These are phyloP conservation scores for Andrena bicolor DNA, from an alignment of 2,888 invertebrate species.

Conservation along the genomic window DNA sequence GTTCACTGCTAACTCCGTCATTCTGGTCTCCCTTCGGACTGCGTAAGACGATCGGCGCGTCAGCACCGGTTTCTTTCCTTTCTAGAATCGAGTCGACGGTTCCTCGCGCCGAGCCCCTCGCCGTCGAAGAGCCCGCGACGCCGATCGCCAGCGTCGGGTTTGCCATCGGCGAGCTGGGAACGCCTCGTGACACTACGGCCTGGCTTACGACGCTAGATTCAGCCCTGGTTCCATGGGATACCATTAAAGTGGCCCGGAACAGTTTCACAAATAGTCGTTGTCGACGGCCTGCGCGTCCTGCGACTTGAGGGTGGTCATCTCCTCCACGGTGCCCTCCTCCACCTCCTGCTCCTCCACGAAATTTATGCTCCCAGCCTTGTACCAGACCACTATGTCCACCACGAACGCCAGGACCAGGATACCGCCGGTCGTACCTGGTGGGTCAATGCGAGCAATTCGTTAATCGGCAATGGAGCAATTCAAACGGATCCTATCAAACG, in stretches of 20 bases:
- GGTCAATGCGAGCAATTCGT: neutral
- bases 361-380: conserved; percentile 93
- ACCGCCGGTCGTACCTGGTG: conserved; percentile 93
- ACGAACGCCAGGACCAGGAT: conserved; percentile 95
- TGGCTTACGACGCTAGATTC: conserved; percentile 46
- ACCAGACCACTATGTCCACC: conserved; percentile 95
- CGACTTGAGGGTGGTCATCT: conserved; percentile 82
- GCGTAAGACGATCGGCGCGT: conserved; percentile 20
- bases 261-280: conserved; percentile 80
- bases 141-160: conserved; percentile 30
- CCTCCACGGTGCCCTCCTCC: conserved; percentile 84
- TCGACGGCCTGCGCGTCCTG: conserved; percentile 80
- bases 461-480: neutral
- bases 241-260: conserved; percentile 33
- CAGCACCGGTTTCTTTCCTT: conserved; percentile 23
- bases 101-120: neutral
- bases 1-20: neutral
- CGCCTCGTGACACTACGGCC: conserved; percentile 42
- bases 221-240: conserved; percentile 49
- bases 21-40: conserved; percentile 13
- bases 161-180: conserved; percentile 33
- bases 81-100: conserved; percentile 13
- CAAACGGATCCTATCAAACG: too few relatives aligned
- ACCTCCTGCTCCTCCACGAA: conserved; percentile 88
- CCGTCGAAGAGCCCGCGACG: conserved; percentile 2